Base-by-base conservation (phyloP, 2,888 invertebrate genomes). In the Tanypteryx hageni region DNA sequence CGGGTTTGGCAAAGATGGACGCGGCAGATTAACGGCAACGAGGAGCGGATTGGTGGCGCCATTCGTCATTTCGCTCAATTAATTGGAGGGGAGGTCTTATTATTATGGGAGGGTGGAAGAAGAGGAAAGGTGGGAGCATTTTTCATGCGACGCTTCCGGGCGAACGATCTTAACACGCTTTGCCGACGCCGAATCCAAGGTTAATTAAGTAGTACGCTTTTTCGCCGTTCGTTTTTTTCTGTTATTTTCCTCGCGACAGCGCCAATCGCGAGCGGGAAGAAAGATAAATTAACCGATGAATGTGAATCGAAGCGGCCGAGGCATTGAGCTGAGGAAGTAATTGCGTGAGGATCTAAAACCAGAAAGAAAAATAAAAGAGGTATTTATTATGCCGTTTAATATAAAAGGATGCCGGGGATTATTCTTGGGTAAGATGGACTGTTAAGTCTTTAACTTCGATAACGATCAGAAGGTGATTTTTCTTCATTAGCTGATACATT, bases 21-120 rank as follows among this genome's bases (percentile, higher is more conserved):
- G 58, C 57, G 58, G 11, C 13, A 86, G 86, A 86, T 86, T 57
- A 16, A 61, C 61, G 61, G 31, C 31, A 61, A 61, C 61, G 61
- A 13, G 56, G 31, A 31, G 58, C 61, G 61, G 1, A 86, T 86
- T 27, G 57, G 57, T 57, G 56, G 7, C 61, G 27, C 86, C 86
- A 86, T 86, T 86, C 61, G 86, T 86, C 86, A 86, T 86, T 64
- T 61, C 22, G 59, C 16, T 64, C 61, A 61, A 86, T 86, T 61
- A 86, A 86, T 86, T 59, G 86, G n/a, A 31, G 61, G 8, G 59
- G 61, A 61, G 61, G 31, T 86, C 31, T 59, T 58, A 58, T 44
- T 44, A 44, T 44, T 44, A 44, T 44, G 61, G 68, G 68, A 22
- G n/a, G 27, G 22, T 2, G n/a, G 27, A 5, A 44, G 44, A 5